A percentile compares a stretch with the other conserved stretches of the same genome.
Evolutionary conservation across 2,888 invertebrate genomes (phyloP).

Genomic region (Steinernema hermaphroditum): DNA sequence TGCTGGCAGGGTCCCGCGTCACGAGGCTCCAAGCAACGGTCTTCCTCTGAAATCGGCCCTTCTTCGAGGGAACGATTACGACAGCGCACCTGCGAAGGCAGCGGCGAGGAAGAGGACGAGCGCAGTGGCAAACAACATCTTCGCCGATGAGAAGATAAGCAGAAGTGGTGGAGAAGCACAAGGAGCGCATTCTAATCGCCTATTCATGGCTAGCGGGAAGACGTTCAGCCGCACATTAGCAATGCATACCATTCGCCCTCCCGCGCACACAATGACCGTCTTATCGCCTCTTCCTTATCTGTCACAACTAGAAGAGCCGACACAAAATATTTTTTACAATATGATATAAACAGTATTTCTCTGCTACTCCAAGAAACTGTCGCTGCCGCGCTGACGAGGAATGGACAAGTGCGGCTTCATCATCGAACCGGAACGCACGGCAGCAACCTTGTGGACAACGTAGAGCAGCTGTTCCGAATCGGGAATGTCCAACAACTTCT

Average conservation of each 20-base stretch:
- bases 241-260: slow-evolving; percentile 9
- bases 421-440: background rate
- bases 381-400: slow-evolving; percentile 35
- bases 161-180: background rate
- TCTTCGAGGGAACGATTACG: background rate
- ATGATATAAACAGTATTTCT: no score
- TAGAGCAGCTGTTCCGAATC: background rate
- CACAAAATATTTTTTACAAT: no score
- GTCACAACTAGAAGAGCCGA: no score
- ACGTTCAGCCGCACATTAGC: background rate
- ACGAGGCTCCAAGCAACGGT: slow-evolving; percentile 21
- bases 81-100: background rate
- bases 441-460: slow-evolving; percentile 13
- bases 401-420: slow-evolving; percentile 8
- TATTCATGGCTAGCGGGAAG: slow-evolving; percentile 10
- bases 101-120: background rate
- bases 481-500: background rate
- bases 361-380: background rate
- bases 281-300: no score
- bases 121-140: background rate
- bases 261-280: background rate
- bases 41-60: slow-evolving; percentile 23
- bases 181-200: background rate
- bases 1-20: slow-evolving; percentile 62
- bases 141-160: background rate